These are phyloP conservation scores for Merluccius polli DNA, from an alignment of 2,797 vertebrate species.

Conservation along the genomic window DNA sequence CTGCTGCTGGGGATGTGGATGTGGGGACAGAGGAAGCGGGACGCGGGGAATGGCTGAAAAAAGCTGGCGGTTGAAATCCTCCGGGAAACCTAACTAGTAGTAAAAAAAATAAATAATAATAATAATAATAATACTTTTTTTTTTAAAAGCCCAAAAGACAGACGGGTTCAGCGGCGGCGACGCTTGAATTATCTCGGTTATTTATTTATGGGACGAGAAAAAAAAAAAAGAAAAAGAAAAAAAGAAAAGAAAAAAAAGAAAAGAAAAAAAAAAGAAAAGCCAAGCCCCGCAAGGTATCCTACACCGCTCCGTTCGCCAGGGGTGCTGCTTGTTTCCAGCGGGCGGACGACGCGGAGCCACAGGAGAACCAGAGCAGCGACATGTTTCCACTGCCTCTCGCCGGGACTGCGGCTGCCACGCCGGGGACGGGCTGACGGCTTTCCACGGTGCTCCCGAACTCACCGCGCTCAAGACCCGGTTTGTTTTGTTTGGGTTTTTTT, in stretches of 20 bases:
- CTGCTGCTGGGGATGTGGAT: conserved; percentile 19
- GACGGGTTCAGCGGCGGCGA: no score
- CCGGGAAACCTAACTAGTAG: conserved; percentile 55
- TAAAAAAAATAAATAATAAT: no score
- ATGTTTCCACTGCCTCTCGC: conserved; percentile 38
- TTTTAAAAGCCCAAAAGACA: no score
- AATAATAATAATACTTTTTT: no score
- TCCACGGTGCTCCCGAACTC: conserved; percentile 24
- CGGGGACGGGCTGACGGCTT: conserved; percentile 14
- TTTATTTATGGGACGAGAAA: conserved; percentile 68
- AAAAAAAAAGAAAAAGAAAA: not conserved
- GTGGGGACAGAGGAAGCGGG: conserved; percentile 56
- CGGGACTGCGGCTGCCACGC: conserved; percentile 14
- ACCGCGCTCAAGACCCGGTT: no score
- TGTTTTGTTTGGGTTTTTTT: no score
- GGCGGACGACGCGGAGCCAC: conserved; percentile 43
- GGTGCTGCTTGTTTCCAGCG: conserved; percentile 57
- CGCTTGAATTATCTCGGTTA: conserved; percentile 12
- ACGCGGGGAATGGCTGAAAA: conserved; percentile 68
- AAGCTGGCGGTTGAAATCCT: conserved; percentile 52
- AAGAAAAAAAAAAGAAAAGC: no score
- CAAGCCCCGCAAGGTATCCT: conserved; percentile 60
- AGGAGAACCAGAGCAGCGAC: no score
- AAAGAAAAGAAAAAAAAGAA: not conserved
- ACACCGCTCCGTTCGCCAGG: conserved; percentile 55